Conservation (phyloP, 2,797 vertebrate species). For the Allobates femoralis region DNA sequence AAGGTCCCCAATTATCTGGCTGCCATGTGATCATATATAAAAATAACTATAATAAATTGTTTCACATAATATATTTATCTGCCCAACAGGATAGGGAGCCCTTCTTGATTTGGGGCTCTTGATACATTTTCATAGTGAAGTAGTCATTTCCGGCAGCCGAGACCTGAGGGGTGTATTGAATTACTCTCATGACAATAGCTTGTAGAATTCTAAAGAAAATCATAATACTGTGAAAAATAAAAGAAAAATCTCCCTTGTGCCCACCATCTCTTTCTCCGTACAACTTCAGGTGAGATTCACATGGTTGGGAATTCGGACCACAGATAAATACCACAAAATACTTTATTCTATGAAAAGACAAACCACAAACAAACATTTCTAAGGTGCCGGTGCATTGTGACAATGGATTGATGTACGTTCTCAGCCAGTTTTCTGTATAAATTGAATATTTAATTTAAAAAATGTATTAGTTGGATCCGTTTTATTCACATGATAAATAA, state of each 20-base stretch:
- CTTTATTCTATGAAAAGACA: neutral
- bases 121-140: neutral
- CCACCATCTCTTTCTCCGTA: neutral
- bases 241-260: neutral
- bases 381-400: conserved; percentile 12
- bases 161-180: neutral
- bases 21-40: neutral
- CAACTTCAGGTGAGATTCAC: neutral
- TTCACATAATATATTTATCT: too few relatives aligned
- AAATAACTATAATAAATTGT: too few relatives aligned
- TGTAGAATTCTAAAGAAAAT: neutral
- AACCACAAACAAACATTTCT: conserved; percentile 31
- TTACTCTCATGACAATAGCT: neutral
- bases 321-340: neutral
- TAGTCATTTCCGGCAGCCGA: neutral
- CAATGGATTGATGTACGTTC: conserved; percentile 33
- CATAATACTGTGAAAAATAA: conserved; percentile 4
- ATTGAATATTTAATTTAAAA: conserved; percentile 41
- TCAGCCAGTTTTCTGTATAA: conserved; percentile 30
- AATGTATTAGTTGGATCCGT: conserved; percentile 30
- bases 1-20: neutral
- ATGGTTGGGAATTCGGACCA: neutral
- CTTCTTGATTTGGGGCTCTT: too few relatives aligned
- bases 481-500: conserved; percentile 50
- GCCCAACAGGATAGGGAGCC: too few relatives aligned